Evolutionary conservation across 2,797 vertebrate genomes (phyloP).

Genomic region (Antennarius maculatus): DNA sequence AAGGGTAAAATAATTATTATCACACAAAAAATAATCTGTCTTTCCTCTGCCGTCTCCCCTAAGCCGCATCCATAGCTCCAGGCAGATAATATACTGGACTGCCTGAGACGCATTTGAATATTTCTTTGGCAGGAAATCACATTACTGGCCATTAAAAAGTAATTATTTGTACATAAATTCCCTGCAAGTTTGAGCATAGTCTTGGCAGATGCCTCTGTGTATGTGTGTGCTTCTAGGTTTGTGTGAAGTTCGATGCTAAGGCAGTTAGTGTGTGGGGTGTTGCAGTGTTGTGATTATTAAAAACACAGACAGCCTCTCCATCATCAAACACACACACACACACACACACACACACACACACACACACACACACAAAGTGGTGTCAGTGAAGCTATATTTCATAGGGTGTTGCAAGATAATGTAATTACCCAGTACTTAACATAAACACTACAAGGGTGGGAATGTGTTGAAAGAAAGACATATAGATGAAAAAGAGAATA

Average conservation of each 20-base stretch:
- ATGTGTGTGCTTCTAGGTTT: slow-evolving; percentile 27
- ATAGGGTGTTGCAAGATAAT: slow-evolving; percentile 79
- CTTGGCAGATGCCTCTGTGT: slow-evolving; percentile 76
- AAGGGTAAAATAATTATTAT: slow-evolving; percentile 84
- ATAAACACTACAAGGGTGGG: slow-evolving; percentile 43
- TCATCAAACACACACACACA: slow-evolving; percentile 74
- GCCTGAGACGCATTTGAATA: slow-evolving; percentile 88
- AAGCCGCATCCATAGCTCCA: slow-evolving; percentile 80
- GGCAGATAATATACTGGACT: slow-evolving; percentile 89
- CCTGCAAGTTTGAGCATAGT: slow-evolving; percentile 79
- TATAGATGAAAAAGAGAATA: neutral
- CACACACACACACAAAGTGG: slow-evolving; percentile 36
- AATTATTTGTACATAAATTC: slow-evolving; percentile 92
- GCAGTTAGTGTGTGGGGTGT: slow-evolving; percentile 80
- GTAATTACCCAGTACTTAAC: slow-evolving; percentile 79
- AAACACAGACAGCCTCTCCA: slow-evolving; percentile 83
- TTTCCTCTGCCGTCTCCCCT: slow-evolving; percentile 77
- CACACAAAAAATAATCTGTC: slow-evolving; percentile 85
- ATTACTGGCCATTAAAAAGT: slow-evolving; percentile 90
- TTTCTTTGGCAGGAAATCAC: slow-evolving; percentile 89
- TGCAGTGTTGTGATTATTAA: slow-evolving; percentile 85
- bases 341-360: slow-evolving; percentile 39
- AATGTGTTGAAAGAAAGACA: slow-evolving; percentile 8
- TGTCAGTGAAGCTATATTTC: slow-evolving; percentile 82
- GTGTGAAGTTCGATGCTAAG: slow-evolving; percentile 80